Evolutionary conservation across 2,113 vertebrate species (phyloP).

Genomic region (Coptodon bakossiorum): DNA sequence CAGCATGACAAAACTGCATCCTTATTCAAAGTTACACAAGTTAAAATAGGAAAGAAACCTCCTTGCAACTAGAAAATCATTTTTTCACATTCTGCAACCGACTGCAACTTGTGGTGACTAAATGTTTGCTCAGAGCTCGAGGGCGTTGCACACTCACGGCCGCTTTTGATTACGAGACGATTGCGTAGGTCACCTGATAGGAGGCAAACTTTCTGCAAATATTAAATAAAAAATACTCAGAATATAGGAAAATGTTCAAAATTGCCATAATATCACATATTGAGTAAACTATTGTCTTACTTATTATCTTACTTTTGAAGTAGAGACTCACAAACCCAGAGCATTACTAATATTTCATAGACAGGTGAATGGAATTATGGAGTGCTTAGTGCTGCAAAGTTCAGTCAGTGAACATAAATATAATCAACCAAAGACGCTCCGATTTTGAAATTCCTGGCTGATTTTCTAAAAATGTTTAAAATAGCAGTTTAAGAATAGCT

Average conservation of each 20-base stretch:
- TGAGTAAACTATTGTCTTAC: background rate
- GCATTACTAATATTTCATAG: background rate
- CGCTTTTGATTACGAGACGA: background rate
- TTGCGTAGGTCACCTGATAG: background rate
- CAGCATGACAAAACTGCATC: background rate
- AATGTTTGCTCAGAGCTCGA: background rate
- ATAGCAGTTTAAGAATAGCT: background rate
- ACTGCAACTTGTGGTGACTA: background rate
- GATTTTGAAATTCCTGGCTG: background rate
- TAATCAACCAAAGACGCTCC: background rate
- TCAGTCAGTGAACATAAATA: background rate
- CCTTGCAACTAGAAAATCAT: background rate
- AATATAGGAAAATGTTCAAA: background rate
- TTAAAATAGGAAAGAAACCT: background rate
- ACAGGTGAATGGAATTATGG: background rate
- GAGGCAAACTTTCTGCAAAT: background rate
- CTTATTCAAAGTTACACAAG: background rate
- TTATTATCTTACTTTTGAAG: background rate
- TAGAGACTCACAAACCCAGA: background rate
- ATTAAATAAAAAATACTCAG: background rate
- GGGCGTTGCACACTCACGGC: background rate
- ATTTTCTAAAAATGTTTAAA: background rate
- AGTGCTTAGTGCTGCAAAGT: background rate
- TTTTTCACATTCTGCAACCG: background rate
- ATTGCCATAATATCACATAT: background rate